phyloP scores from a whole-genome alignment of 2,888 invertebrate species.

The Chalcosyrphus nemorum region DNA sequence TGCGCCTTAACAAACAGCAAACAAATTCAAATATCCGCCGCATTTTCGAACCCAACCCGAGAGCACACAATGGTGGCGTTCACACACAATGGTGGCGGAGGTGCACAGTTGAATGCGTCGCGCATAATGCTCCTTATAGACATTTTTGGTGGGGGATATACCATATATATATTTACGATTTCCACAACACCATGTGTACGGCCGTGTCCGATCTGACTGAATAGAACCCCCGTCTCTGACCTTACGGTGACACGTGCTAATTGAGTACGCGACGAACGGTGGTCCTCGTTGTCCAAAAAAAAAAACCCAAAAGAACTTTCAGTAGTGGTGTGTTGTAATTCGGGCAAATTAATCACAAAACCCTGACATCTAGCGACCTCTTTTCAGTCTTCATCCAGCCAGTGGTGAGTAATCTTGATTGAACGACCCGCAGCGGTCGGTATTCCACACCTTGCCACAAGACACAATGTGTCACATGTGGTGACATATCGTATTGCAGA shows the following conservation, averaged over 20 bases:
- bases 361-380: constrained; percentile 66
- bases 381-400: constrained; percentile 49
- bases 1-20: constrained; percentile 67
- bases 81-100: constrained; percentile 69
- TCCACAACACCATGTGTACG: constrained; percentile 65
- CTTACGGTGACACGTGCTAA: constrained; percentile 71
- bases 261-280: constrained; percentile 67
- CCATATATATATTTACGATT: constrained; percentile 56
- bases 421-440: constrained; percentile 45
- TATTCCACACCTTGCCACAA: constrained; percentile 66
- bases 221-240: constrained; percentile 57
- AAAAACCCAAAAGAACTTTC: constrained; percentile 1
- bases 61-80: constrained; percentile 64
- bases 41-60: constrained; percentile 49
- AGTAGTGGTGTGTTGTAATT: constrained; percentile 63
- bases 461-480: constrained; percentile 65
- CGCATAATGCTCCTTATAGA: constrained; percentile 49
- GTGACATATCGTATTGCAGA: constrained; percentile 72
- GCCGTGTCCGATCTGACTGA: constrained; percentile 44
- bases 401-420: constrained; percentile 59
- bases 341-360: constrained; percentile 69
- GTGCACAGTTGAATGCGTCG: constrained; percentile 72
- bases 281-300: constrained; percentile 62
- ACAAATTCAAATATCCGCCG: constrained; percentile 72
- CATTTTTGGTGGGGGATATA: constrained; percentile 21